phyloP scores from a whole-genome alignment of 1,140 invertebrate species.

The Sarcophaga peregrina region DNA sequence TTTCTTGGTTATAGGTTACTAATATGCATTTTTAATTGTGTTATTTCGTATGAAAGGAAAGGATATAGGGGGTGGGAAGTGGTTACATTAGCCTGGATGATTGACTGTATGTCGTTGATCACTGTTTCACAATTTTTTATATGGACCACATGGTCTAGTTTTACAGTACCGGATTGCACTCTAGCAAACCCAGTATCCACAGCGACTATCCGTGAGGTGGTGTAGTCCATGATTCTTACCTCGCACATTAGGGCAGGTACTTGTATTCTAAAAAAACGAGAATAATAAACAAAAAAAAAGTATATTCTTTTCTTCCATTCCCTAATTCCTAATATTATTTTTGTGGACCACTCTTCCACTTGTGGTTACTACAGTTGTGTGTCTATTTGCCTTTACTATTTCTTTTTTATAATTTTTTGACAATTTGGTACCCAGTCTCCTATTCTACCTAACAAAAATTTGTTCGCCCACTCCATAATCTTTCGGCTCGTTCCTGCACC shows the following conservation, averaged over 20 bases:
- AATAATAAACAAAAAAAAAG: conserved; percentile 32
- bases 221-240: conserved; percentile 35
- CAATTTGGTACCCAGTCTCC: conserved; percentile 38
- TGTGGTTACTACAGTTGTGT: conserved; percentile 3
- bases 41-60: too few relatives aligned
- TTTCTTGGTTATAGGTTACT: not conserved
- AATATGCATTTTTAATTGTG: too few relatives aligned
- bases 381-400: conserved; percentile 36
- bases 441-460: conserved; percentile 41
- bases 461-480: conserved; percentile 1
- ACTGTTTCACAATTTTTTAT: not conserved
- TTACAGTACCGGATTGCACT: conserved; percentile 31
- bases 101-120: not conserved
- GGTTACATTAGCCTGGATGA: not conserved
- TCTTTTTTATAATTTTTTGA: conserved; percentile 34
- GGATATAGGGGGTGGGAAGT: not conserved
- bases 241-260: not conserved
- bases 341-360: conserved; percentile 33
- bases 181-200: conserved; percentile 24
- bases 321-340: conserved; percentile 31
- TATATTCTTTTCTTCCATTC: not conserved
- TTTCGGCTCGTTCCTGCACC: not conserved
- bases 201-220: conserved; percentile 29
- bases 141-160: conserved; percentile 30
- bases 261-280: not conserved